Conservation (phyloP, 2,113 vertebrate genomes). For the Bagarius yarrelli region DNA sequence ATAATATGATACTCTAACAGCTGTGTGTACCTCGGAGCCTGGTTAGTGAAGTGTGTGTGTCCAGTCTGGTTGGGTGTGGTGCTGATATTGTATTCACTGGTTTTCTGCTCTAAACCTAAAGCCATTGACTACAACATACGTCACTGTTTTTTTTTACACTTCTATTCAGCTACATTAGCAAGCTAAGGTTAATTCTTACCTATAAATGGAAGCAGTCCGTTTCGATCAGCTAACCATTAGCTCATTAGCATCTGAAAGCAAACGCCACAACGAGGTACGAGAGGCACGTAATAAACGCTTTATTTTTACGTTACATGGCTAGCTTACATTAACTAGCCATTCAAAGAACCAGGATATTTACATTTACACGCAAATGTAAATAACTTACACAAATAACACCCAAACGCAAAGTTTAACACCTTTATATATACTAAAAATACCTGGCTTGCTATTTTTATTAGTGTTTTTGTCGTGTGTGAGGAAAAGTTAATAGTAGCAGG, state of each 20-base stretch:
- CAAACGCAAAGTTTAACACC: neutral
- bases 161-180: neutral
- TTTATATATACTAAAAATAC: neutral
- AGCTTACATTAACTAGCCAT: neutral
- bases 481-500: too few relatives aligned
- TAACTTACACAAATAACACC: neutral
- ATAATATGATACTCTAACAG: neutral
- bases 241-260: neutral
- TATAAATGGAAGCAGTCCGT: neutral
- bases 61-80: conserved; percentile 11
- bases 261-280: neutral
- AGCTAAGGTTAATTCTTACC: neutral
- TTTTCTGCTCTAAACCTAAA: neutral
- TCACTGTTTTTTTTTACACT: neutral
- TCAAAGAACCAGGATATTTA: neutral
- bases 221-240: neutral
- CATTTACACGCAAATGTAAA: neutral
- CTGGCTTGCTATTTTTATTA: neutral
- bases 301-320: neutral
- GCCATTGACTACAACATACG: neutral
- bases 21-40: neutral
- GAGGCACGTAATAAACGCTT: neutral
- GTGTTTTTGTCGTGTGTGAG: neutral
- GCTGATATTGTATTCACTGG: neutral
- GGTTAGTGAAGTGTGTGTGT: neutral